Evolutionary conservation across 2,888 invertebrate genomes (phyloP).

Genomic region (Drosophila kuntzei): DNA sequence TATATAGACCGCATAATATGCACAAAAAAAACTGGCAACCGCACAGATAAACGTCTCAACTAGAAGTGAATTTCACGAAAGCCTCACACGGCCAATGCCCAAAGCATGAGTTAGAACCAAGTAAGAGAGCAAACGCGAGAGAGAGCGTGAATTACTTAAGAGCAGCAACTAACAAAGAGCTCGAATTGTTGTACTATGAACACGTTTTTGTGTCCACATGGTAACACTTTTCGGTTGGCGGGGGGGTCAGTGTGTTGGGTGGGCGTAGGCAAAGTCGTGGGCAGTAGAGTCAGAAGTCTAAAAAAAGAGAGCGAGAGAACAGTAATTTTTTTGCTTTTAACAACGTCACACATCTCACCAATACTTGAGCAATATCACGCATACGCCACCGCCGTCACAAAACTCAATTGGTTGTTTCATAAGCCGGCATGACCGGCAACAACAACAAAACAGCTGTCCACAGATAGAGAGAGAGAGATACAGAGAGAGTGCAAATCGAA

Average conservation of each 20-base stretch:
- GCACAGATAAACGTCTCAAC: slow-evolving; percentile 82
- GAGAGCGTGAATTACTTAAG: slow-evolving; percentile 19
- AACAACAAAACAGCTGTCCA: slow-evolving; percentile 65
- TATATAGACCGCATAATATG: slow-evolving; percentile 46
- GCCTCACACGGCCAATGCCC: slow-evolving; percentile 32
- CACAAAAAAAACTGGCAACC: slow-evolving; percentile 60
- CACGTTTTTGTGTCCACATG: slow-evolving; percentile 38
- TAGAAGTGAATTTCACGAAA: slow-evolving; percentile 76
- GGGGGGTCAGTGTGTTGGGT: slow-evolving; percentile 22
- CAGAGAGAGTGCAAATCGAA: slow-evolving; percentile 1
- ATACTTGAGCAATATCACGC: slow-evolving; percentile 40
- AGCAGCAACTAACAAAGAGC: slow-evolving; percentile 24
- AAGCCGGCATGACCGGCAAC: slow-evolving; percentile 67
- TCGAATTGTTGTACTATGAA: slow-evolving; percentile 16
- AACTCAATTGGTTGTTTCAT: slow-evolving; percentile 16
- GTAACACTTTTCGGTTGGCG: neutral
- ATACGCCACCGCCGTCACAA: slow-evolving; percentile 51
- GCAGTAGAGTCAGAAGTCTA: slow-evolving; percentile 24
- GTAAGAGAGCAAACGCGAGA: slow-evolving; percentile 18
- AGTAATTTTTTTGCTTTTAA: slow-evolving; percentile 18
- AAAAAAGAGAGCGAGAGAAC: neutral
- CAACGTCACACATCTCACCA: slow-evolving; percentile 38
- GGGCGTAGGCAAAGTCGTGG: slow-evolving; percentile 59
- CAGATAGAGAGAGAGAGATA: slow-evolving; percentile 2
- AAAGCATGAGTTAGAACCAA: slow-evolving; percentile 72